Evolutionary conservation across 2,113 vertebrate species (phyloP), one percentile per base, ranked within the genome.

Genomic region (Phoxinus phoxinus): DNA sequence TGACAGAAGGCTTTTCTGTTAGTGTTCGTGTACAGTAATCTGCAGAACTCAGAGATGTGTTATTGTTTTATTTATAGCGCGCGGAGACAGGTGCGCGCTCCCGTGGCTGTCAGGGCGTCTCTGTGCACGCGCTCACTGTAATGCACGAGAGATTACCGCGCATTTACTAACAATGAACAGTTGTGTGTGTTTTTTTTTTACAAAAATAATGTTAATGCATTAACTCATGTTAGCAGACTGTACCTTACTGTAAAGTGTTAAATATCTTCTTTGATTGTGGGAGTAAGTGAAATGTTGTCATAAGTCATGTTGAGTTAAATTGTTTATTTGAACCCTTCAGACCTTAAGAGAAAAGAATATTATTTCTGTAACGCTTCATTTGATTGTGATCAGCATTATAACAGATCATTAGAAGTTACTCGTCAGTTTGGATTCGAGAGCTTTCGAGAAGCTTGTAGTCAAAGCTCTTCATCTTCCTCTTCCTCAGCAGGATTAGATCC

Each of bases 11-110:
- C 2, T 27, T 9, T 23, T 51, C 7, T 17, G 15, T 75, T 48
- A 25, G 25, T 75, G 44, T 6, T 75, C 30, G 11, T 41, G n/a
- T 13, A 19, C 76, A 37, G 19, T 79, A 21, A 41, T 23, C 19
- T 41, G n/a, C 73, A 27, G 44, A 19, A 51, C 25, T 21, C 44
- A 48, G 25, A 75, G 53, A 23, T 19, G 6, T 37, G 8, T 71
- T 71, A 32, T 32, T 76, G 27, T 59, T 78, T 63, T 80, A 63
- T 80, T 80, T 5, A 63, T 80, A 65, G 35, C 78, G 13, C 23
- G 77, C 48, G 2, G 6, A 59, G 32, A 37, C 75, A 56, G 51
- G 51, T 58, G 75, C 75, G 32, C 76, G 76, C 58, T 27, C 58
- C 78, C 58, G 58, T 10, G 27, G 6, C 35, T 79, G 21, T 11